Percentiles rank a stretch among this genome's conserved stretches.
Conservation (phyloP, 2,888 invertebrate species). For the Drosophila putrida region DNA sequence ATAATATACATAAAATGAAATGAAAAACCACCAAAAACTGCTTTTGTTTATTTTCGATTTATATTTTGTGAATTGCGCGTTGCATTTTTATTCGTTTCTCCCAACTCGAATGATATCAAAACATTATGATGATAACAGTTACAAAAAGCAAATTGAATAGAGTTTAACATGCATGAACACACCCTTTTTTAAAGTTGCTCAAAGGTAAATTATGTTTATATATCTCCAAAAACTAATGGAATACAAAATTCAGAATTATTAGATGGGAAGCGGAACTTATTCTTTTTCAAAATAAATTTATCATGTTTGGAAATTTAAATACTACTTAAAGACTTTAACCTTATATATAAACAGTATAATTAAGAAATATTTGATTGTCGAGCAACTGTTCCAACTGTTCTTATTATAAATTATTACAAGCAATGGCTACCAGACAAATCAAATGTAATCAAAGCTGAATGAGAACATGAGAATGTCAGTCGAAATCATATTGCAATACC, state of each 20-base stretch:
- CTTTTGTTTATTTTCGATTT: slow-evolving; percentile 42
- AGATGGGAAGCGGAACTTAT: neutral
- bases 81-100: slow-evolving; percentile 8
- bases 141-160: slow-evolving; percentile 3
- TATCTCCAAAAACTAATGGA: neutral
- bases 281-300: too few relatives aligned
- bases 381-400: neutral
- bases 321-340: too few relatives aligned
- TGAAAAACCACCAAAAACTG: neutral
- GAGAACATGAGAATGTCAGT: neutral
- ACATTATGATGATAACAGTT: slow-evolving; percentile 6
- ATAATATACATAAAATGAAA: slow-evolving; percentile 2
- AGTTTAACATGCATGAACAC: slow-evolving; percentile 1
- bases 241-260: neutral
- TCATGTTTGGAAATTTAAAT: too few relatives aligned
- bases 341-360: too few relatives aligned
- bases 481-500: slow-evolving; percentile 1
- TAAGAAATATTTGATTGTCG: neutral
- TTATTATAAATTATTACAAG: neutral
- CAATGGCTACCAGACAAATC: neutral
- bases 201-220: neutral
- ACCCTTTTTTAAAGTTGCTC: neutral
- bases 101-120: slow-evolving; percentile 13
- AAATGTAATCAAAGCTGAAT: neutral
- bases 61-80: slow-evolving; percentile 15